Evolutionary conservation across 30 jellyfish, hydroid and myxozoan species (phyloP).

Genomic region (Chrysaora quinquecirrha): DNA sequence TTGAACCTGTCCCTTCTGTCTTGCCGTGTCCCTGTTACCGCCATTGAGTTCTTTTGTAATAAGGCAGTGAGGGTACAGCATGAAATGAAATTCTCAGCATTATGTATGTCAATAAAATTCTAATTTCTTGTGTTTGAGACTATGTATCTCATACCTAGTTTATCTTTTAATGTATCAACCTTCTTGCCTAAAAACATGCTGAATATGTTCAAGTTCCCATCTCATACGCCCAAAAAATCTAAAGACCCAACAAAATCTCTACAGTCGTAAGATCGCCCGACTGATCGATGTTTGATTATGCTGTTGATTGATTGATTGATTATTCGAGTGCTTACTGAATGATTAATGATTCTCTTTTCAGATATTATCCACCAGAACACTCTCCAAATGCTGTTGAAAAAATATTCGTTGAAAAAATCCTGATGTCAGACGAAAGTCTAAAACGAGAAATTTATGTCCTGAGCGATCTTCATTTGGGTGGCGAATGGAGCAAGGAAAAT

Average conservation of each 20-base stretch:
- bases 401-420: constrained; percentile 40
- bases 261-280: not conserved
- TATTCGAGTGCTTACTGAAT: not conserved
- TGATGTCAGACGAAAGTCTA: constrained; percentile 41
- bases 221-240: not conserved
- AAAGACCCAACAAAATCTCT: not conserved
- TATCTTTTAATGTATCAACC: no score
- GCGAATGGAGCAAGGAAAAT: constrained; percentile 65
- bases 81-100: no score
- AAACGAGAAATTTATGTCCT: constrained; percentile 69
- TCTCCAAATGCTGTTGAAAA: constrained; percentile 38
- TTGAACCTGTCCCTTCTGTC: no score
- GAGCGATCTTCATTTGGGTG: constrained; percentile 79
- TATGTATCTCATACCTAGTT: no score
- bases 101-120: no score
- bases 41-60: no score
- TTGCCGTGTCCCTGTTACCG: no score
- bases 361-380: constrained; percentile 56
- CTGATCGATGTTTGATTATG: not conserved
- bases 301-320: not conserved
- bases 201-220: not conserved
- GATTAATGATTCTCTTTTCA: not conserved
- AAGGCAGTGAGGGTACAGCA: no score
- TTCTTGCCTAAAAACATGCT: not conserved
- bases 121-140: no score